Evolutionary conservation across 2,113 vertebrate species (phyloP), one percentile per base, ranked within the genome.

Genomic region (Eupsittula cactorum): DNA sequence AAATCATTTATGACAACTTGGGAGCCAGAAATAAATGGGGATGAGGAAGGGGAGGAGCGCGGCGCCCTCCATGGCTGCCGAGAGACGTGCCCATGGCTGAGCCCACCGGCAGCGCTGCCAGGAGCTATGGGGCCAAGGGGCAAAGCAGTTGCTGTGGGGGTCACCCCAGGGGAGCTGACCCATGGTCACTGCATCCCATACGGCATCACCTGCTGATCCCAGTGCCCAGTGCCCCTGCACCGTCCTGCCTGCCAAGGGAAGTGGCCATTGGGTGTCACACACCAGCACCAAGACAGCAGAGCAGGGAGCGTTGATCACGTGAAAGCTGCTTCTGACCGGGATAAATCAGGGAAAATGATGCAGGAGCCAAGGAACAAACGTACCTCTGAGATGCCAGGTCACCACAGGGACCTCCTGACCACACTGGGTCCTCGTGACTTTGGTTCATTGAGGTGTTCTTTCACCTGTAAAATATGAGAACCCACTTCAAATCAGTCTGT

Each of bases 1-100:
- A 91, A 88, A 96, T 96, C 88, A 87, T 69, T 95, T 92, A 33
- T 91, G 96, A 95, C 97, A 97, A 94, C 93, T 90, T 33, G 55
- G 62, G 60, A 96, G 88, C 80, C 94, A 94, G 91, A 95, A 97
- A 96, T 95, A 97, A 89, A 77, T 15, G 95, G 75, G 92, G 46
- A 76, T 25, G 89, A 83, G 80, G 87, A n/a, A 80, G 64, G 78
- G 86, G 81, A 92, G 85, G 88, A 80, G 71, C 73, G 23, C 5
- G 4, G 46, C 59, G 47, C 31, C 77, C 44, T 6, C 11, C 1
- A 0, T 2, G 53, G 82, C 47, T 13, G 3, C 35, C 0, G 2
- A 35, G 60, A 86, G 84, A 50, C 4, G 46, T 2, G 42, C n/a
- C 76, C 9, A 6, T 8, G 64, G 88, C 76, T 27, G 77, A 75